Evolutionary conservation across 2,113 vertebrate species (phyloP).

Genomic region (Dipodomys merriami): DNA sequence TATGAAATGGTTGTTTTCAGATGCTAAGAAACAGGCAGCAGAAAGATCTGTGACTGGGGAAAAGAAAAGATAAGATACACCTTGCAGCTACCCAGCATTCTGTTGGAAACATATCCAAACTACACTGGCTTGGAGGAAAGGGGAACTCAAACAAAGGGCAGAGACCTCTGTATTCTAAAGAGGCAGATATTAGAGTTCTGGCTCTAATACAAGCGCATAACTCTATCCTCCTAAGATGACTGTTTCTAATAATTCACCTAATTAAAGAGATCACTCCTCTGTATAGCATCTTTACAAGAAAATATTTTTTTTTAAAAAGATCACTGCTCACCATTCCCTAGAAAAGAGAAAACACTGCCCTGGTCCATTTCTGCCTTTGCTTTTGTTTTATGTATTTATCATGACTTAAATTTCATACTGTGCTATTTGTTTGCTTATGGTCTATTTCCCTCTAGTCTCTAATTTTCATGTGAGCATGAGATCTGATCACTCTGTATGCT

Average conservation of each 20-base stretch:
- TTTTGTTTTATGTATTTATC: not conserved
- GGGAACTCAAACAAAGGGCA: no score
- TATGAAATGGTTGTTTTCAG: conserved; percentile 13
- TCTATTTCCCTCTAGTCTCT: not conserved
- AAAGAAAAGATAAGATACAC: not conserved
- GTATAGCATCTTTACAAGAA: no score
- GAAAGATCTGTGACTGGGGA: not conserved
- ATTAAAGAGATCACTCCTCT: not conserved
- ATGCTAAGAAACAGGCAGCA: not conserved
- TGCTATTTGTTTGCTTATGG: not conserved
- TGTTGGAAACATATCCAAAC: not conserved
- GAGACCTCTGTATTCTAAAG: not conserved
- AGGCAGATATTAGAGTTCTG: not conserved
- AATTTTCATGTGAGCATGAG: not conserved
- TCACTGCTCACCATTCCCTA: not conserved
- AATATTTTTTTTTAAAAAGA: not conserved
- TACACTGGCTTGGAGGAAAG: rapidly evolving
- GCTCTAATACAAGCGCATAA: no score
- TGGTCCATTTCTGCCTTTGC: not conserved
- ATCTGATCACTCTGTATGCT: not conserved
- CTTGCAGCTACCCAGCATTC: not conserved
- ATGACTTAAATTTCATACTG: not conserved
- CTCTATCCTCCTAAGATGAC: not conserved
- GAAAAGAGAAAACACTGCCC: not conserved
- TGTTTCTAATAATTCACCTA: not conserved